Conservation (phyloP, 2,888 invertebrate species). For the Dynastes grantii region DNA sequence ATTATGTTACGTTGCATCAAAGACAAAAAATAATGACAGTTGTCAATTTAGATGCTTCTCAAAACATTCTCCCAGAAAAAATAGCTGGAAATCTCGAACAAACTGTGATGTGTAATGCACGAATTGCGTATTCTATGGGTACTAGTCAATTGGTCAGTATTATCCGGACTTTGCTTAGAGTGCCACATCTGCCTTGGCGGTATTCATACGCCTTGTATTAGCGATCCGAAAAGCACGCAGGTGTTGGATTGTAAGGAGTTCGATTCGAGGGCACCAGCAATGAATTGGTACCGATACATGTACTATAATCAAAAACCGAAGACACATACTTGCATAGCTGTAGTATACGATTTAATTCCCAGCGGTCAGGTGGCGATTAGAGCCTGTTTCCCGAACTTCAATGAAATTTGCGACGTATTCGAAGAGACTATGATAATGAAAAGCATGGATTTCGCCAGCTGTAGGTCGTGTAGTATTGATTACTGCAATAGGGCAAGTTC, state of each 20-base stretch:
- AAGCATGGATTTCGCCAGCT: background rate
- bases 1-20: too few species aligned
- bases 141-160: too few species aligned
- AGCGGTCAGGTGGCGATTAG: background rate
- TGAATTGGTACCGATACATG: constrained; percentile 12
- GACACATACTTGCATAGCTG: background rate
- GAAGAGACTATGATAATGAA: constrained; percentile 4
- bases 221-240: constrained; percentile 33
- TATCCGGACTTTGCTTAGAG: background rate
- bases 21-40: too few species aligned
- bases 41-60: too few species aligned
- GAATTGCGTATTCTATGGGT: too few species aligned
- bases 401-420: constrained; percentile 4
- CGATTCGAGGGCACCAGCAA: background rate
- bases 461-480: constrained; percentile 11
- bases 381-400: constrained; percentile 19
- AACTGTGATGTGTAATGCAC: too few species aligned
- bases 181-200: constrained; percentile 22
- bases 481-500: constrained; percentile 17
- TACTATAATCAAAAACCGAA: background rate
- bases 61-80: too few species aligned
- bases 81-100: too few species aligned
- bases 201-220: background rate
- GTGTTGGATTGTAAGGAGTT: constrained; percentile 20
- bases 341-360: background rate